Evolutionary conservation across 2,797 vertebrate genomes (phyloP).

Genomic region (Parauchenoglanis punctatus): DNA sequence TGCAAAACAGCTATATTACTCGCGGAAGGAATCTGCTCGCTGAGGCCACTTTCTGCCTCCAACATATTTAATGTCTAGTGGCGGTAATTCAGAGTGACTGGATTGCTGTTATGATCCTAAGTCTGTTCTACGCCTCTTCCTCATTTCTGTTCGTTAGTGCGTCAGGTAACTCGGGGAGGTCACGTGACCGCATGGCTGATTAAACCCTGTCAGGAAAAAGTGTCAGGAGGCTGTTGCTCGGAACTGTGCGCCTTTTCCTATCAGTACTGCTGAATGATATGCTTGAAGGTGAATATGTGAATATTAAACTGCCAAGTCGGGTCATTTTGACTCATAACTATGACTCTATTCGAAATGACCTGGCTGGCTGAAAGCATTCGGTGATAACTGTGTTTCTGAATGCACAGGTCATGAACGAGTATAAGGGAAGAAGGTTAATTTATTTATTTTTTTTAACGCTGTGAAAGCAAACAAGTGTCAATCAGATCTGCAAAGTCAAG

Average conservation of each 20-base stretch:
- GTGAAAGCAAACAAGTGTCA: background rate
- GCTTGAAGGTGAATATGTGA: background rate
- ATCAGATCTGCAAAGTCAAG: background rate
- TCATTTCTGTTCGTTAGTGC: background rate
- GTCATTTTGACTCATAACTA: background rate
- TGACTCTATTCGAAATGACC: background rate
- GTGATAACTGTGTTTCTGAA: background rate
- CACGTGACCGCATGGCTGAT: slow-evolving; percentile 9
- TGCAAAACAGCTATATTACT: background rate
- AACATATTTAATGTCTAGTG: background rate
- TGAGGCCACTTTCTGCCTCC: background rate
- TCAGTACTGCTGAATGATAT: background rate
- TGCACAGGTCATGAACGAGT: background rate
- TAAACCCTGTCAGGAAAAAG: background rate
- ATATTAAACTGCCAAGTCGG: background rate
- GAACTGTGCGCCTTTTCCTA: background rate
- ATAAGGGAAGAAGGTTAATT: background rate
- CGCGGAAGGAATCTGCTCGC: background rate
- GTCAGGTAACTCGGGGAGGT: background rate
- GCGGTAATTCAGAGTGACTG: background rate
- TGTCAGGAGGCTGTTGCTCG: background rate
- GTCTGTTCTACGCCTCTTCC: background rate
- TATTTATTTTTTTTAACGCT: background rate
- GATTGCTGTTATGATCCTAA: slow-evolving; percentile 9
- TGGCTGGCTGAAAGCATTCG: background rate